phyloP scores from a whole-genome alignment of 2,113 vertebrate species.

The Petaurus breviceps region DNA sequence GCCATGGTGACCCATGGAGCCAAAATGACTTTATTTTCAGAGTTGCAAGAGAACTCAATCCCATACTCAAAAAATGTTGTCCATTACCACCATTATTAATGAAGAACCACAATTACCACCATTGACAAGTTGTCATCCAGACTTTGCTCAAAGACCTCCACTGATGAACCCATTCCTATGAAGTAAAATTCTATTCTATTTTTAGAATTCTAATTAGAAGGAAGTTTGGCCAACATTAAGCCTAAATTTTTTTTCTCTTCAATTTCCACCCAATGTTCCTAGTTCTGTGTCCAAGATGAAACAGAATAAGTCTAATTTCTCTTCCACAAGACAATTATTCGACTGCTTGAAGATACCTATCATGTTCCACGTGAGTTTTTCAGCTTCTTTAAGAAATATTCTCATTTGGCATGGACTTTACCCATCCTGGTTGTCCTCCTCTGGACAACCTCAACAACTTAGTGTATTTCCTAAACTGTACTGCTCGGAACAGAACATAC shows the following conservation, averaged over 20 bases:
- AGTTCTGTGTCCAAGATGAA: neutral
- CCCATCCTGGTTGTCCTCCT: neutral
- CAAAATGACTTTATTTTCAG: neutral
- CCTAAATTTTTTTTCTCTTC: neutral
- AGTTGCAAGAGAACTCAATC: neutral
- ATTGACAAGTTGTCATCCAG: neutral
- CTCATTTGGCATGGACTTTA: neutral
- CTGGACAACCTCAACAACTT: neutral
- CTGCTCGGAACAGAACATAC: neutral
- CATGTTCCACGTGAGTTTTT: neutral
- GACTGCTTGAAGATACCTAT: neutral
- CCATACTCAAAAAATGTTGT: neutral
- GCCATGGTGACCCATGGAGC: neutral
- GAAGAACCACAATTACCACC: neutral
- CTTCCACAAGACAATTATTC: neutral
- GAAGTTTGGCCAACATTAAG: neutral
- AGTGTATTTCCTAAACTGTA: neutral
- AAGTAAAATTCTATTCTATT: neutral
- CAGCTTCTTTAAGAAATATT: neutral
- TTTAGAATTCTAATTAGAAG: neutral
- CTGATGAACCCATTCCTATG: neutral
- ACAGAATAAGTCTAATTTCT: neutral
- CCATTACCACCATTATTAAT: neutral
- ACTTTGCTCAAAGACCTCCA: neutral
- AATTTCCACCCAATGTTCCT: neutral